Base-by-base conservation (phyloP, 2,797 vertebrate genomes). In the Peromyscus aztecus region DNA sequence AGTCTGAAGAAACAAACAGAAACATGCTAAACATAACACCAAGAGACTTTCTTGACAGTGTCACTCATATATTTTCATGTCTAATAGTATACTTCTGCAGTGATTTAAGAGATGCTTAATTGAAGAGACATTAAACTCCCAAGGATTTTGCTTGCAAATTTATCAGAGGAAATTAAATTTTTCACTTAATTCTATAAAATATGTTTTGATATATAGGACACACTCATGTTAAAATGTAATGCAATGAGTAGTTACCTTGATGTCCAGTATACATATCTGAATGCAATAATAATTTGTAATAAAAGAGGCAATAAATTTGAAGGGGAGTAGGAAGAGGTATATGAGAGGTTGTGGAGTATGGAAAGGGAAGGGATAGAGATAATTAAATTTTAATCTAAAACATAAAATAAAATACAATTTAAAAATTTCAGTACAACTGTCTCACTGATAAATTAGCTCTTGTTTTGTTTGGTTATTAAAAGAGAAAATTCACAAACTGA, bases 161-260 rank as follows among this genome's bases (percentile, higher is more conserved):
- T 93, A 95, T 71, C 88, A 46, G 27, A 82, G 24, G 40, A 96
- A 96, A 97, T 67, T 27, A 61, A 61, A 95, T n/a, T 94, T 94
- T 96, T 91, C 27, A 90, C 80, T 94, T 97, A 94, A 97, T 92
- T 94, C 23, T 40, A 57, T 57, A 90, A 92, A 81, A 94, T 77
- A 90, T 59, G 65, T 83, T 63, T 94, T 82, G 40, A 80, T 96
- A 67, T 92, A 21, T 57, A 92, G 29, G 4, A 83, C 6, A 81
- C 1, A 76, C 24, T 78, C 69, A 46, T 82, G 14, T 63, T 91
- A 71, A 97, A 94, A 95, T 93, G n/a, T 12, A 91, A 46, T 71
- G 89, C 31, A 69, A 65, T 24, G 63, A 86, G 31, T n/a, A 67
- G 12, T 69, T 86, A 14, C 7, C 34, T n/a, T 69, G 31, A 46